Evolutionary conservation across 1,140 invertebrate genomes (phyloP).

Genomic region (Potamilus streckersoni): DNA sequence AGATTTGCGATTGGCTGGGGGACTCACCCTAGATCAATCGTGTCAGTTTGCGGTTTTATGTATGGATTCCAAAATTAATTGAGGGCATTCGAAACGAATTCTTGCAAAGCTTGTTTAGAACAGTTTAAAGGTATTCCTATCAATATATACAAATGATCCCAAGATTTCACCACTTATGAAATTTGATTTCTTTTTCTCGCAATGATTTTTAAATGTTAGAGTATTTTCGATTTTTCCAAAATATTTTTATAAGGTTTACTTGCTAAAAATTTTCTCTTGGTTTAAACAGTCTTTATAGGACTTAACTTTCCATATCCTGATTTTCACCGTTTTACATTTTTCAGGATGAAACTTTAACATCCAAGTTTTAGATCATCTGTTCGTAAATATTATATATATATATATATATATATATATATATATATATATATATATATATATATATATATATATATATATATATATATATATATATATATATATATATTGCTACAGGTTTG

Average conservation of each 20-base stretch:
- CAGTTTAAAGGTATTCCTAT: neutral
- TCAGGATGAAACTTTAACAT: conserved; percentile 26
- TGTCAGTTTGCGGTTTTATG: neutral
- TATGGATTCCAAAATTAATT: neutral
- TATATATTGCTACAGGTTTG: neutral
- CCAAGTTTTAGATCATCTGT: conserved; percentile 17
- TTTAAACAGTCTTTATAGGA: neutral
- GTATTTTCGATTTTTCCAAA: too few species aligned
- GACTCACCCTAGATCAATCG: neutral
- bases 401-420: too few species aligned
- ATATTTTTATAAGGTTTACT: neutral
- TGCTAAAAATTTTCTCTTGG: neutral
- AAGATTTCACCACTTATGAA: too few species aligned
- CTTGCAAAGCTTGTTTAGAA: neutral
- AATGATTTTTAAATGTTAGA: too few species aligned
- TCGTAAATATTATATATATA: neutral
- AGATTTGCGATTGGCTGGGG: neutral
- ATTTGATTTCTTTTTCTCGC: too few species aligned
- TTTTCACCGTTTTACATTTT: conserved; percentile 22
- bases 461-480: too few species aligned
- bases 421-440: too few species aligned
- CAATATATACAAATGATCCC: too few species aligned
- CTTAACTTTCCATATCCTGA: neutral
- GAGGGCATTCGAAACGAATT: neutral
- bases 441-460: too few species aligned